Evolutionary conservation across 2,888 invertebrate species (phyloP), one percentile per base, ranked within the genome.

Genomic region (Volucella zonaria): DNA sequence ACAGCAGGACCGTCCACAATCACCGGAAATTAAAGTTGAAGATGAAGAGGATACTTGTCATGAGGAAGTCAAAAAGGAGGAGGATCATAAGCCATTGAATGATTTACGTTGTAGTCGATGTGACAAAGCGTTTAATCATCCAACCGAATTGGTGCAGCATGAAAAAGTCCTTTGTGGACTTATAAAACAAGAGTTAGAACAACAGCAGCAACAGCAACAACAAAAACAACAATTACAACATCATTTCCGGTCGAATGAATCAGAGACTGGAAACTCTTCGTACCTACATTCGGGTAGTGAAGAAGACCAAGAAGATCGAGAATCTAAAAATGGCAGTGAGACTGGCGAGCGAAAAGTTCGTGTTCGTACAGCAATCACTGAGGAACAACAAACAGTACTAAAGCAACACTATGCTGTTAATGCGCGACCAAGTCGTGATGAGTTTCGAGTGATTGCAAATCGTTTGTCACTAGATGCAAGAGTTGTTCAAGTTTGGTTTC

Each of bases 401-500:
- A 97, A 97, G 90, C 95, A 96, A 85, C 96, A 97, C 90, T 99
- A 98, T 91, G 94, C 96, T 64, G 92, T 95, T 18, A 99, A 99
- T 92, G 96, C 98, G 9, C 94, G 98, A 82, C 99, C 99, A 1
- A 97, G 97, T 89, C 95, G 98, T 62, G 98, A 98, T 88, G 99
- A 99, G 90, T 95, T 99, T 88, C 95, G 96, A 67, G 94, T 96
- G 90, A 97, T 99, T 88, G 98, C 98, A 2, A 95, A 96, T 18
- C 93, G 93, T 81, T 93, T 95, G 52, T 95, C 95, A 68, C 95
- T 95, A 88, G 95, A 95, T 74, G 95, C 95, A 52, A 93, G 97
- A 76, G 96, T 97, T 1, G 96, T 96, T 3, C 96, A 98, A 93
- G 98, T 98, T 8, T 98, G 98, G 98, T 98, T 98, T 91, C 98